Evolutionary conservation across 2,113 vertebrate genomes (phyloP).

Genomic region (Carassius gibelio): DNA sequence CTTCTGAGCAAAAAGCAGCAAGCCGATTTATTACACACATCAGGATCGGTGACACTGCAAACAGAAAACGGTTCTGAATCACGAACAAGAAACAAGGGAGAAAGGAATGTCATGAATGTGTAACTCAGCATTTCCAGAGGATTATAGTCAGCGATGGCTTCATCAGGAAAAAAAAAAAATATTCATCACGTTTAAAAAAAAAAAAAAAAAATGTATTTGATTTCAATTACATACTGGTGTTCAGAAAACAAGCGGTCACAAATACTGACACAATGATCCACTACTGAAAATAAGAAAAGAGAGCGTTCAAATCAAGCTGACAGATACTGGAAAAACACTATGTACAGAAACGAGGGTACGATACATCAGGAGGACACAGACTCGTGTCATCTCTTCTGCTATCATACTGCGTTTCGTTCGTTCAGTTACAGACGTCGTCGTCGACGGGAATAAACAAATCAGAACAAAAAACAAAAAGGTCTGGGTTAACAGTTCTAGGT

Average conservation of each 20-base stretch:
- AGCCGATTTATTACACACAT: not conserved
- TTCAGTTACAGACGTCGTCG: conserved; percentile 46
- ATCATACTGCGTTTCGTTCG: conserved; percentile 18
- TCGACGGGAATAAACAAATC: conserved; percentile 54
- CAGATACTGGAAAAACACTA: conserved; percentile 63
- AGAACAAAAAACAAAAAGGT: conserved; percentile 40
- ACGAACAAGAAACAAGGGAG: conserved; percentile 24
- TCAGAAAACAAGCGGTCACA: conserved; percentile 70
- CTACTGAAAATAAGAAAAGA: conserved; percentile 71
- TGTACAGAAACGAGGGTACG: conserved; percentile 73
- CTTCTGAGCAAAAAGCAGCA: not conserved
- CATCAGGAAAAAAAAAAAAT: not conserved
- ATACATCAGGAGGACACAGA: conserved; percentile 68
- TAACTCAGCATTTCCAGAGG: conserved; percentile 13
- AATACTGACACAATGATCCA: conserved; percentile 74
- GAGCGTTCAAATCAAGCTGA: not conserved
- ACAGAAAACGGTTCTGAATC: not conserved
- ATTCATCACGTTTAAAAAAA: too few species aligned
- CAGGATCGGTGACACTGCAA: not conserved
- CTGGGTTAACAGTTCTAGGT: conserved; percentile 47
- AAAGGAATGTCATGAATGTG: conserved; percentile 36
- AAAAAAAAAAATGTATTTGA: conserved; percentile 69
- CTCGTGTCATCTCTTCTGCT: conserved; percentile 28
- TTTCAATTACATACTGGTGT: conserved; percentile 76
- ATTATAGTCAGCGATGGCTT: conserved; percentile 21